A percentile compares a stretch with the other conserved stretches of the same genome.
These are phyloP conservation scores for Lochmaea crataegi DNA, from an alignment of 2,888 invertebrate genomes.

Conservation along the genomic window DNA sequence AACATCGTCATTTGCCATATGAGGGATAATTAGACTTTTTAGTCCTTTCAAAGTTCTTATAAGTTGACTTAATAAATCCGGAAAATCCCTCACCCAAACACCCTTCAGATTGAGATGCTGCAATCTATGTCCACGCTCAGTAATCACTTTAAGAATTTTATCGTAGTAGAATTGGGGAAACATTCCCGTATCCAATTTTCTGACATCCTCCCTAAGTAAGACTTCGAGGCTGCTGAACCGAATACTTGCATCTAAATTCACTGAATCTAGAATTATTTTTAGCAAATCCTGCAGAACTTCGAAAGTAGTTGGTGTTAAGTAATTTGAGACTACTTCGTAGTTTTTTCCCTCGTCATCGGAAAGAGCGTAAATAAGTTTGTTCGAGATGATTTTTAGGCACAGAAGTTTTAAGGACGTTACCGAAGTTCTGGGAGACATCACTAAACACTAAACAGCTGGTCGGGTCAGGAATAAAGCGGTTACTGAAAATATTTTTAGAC, in stretches of 20 bases:
- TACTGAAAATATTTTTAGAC: conserved; percentile 9
- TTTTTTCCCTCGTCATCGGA: conserved; percentile 69
- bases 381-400: conserved; percentile 72
- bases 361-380: conserved; percentile 72
- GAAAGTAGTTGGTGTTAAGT: conserved; percentile 68
- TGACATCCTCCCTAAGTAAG: conserved; percentile 74
- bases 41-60: conserved; percentile 72
- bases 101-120: conserved; percentile 76
- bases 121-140: conserved; percentile 73
- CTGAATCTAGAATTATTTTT: conserved; percentile 73
- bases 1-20: conserved; percentile 77
- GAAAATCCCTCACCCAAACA: conserved; percentile 78
- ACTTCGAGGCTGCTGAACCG: conserved; percentile 75
- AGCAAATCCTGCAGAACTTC: conserved; percentile 78
- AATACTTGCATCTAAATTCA: conserved; percentile 75
- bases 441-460: conserved; percentile 18
- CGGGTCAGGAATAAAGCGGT: conserved; percentile 6
- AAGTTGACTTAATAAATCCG: conserved; percentile 72
- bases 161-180: conserved; percentile 80
- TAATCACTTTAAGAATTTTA: conserved; percentile 75
- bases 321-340: conserved; percentile 65
- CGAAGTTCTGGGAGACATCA: conserved; percentile 74
- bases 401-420: conserved; percentile 72
- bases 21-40: conserved; percentile 74
- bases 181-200: conserved; percentile 74